Evolutionary conservation across 1,140 invertebrate species (phyloP).

Genomic region (Paralvinella palmiformis): DNA sequence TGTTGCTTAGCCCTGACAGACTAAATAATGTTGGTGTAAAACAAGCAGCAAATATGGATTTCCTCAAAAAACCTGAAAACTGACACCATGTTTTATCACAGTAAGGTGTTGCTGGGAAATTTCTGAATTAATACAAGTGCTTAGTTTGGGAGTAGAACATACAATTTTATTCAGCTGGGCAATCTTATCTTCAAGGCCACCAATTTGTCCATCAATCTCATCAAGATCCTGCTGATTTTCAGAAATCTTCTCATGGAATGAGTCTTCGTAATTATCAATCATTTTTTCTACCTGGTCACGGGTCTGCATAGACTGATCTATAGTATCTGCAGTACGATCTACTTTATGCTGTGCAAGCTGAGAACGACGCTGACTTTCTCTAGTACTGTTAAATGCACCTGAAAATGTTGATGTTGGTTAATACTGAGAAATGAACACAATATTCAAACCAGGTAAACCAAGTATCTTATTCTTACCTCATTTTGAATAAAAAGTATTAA

Average conservation of each 20-base stretch:
- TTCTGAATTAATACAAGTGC: too few relatives aligned
- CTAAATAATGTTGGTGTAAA: too few relatives aligned
- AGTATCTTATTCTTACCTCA: too few relatives aligned
- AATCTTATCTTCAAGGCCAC: slow-evolving; percentile 63
- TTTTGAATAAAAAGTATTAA: not conserved
- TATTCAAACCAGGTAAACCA: too few relatives aligned
- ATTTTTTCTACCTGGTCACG: slow-evolving; percentile 1
- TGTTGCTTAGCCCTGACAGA: too few relatives aligned
- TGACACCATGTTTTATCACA: too few relatives aligned
- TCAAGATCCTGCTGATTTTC: slow-evolving; percentile 59
- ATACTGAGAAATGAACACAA: too few relatives aligned
- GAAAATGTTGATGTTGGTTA: not conserved
- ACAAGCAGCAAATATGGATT: too few relatives aligned
- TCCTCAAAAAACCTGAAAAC: too few relatives aligned
- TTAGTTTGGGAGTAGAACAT: too few relatives aligned
- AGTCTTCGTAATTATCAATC: slow-evolving; percentile 43
- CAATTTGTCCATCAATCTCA: slow-evolving; percentile 62
- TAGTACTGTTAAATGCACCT: slow-evolving; percentile 82
- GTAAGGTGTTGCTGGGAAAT: too few relatives aligned
- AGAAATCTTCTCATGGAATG: slow-evolving; percentile 65
- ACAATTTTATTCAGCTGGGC: slow-evolving; percentile 74
- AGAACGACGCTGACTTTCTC: slow-evolving; percentile 67
- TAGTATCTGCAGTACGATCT: slow-evolving; percentile 49
- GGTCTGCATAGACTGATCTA: slow-evolving; percentile 40
- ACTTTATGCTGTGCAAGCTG: slow-evolving; percentile 62